phyloP scores from a whole-genome alignment of 2,888 invertebrate genomes.

The Andricus curvator region DNA sequence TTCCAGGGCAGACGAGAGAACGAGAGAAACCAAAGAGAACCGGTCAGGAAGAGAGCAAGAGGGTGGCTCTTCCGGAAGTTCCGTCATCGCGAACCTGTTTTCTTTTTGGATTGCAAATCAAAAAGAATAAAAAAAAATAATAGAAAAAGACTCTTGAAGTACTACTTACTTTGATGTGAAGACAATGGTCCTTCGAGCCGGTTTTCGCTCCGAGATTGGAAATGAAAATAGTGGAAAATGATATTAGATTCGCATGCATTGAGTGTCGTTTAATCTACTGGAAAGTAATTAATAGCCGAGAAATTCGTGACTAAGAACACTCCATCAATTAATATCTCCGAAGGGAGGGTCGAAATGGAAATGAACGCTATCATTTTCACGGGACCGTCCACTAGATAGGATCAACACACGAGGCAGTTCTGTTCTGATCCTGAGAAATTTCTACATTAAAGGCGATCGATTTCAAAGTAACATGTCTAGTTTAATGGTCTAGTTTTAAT shows the following conservation, averaged over 20 bases:
- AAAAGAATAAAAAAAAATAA: neutral
- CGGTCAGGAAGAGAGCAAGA: conserved; percentile 52
- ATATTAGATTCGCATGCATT: conserved; percentile 11
- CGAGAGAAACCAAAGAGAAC: conserved; percentile 50
- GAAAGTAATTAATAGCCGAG: conserved; percentile 4
- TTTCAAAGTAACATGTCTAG: neutral
- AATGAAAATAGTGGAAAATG: conserved; percentile 1
- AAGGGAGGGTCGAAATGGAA: conserved; percentile 22
- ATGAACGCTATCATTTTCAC: conserved; percentile 37
- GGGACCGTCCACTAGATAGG: neutral
- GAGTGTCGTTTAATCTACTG: conserved; percentile 6
- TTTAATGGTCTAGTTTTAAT: conserved; percentile 7
- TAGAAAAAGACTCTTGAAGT: too few relatives aligned
- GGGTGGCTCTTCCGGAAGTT: conserved; percentile 47
- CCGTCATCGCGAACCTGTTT: conserved; percentile 19
- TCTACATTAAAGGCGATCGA: conserved; percentile 3
- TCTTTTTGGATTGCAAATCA: conserved; percentile 2
- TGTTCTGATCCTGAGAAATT: conserved; percentile 2
- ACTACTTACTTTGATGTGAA: neutral
- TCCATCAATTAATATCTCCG: conserved; percentile 13
- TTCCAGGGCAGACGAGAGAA: conserved; percentile 58
- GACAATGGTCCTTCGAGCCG: neutral
- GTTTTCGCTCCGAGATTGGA: neutral
- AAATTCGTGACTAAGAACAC: conserved; percentile 36
- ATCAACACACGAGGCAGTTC: conserved; percentile 4